These are phyloP conservation scores for Eledone cirrhosa DNA, from an alignment of 2,888 invertebrate genomes.

Conservation along the genomic window DNA sequence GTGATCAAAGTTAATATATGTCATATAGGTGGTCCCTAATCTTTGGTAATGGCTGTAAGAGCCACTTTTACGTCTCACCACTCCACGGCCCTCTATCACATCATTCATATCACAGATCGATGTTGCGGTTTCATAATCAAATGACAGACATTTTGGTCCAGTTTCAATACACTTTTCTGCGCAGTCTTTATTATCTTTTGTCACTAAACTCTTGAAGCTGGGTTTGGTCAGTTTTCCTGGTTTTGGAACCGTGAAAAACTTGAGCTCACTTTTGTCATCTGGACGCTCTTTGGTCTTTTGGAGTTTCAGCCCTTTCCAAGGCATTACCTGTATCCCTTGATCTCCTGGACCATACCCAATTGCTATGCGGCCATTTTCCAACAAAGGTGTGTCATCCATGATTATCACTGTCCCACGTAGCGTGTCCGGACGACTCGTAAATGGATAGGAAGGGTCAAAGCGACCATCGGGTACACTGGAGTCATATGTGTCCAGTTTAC, in stretches of 20 bases:
- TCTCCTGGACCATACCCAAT: conserved; percentile 47
- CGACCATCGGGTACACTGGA: conserved; percentile 51
- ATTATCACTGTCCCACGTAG: conserved; percentile 44
- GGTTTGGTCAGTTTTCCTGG: conserved; percentile 43
- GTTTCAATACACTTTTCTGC: conserved; percentile 41
- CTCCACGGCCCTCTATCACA: conserved; percentile 42
- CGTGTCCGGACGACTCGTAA: conserved; percentile 47
- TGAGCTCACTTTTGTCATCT: conserved; percentile 33
- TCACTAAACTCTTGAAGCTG: conserved; percentile 36
- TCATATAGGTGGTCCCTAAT: conserved; percentile 43
- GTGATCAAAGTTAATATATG: conserved; percentile 39
- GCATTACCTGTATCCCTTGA: conserved; percentile 42
- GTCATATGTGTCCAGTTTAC: conserved; percentile 49
- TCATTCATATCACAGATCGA: conserved; percentile 48
- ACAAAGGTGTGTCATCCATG: conserved; percentile 50
- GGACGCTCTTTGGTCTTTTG: conserved; percentile 35
- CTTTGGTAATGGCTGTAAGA: conserved; percentile 48
- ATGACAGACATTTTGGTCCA: conserved; percentile 45
- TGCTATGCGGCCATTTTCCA: conserved; percentile 36
- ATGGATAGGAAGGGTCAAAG: conserved; percentile 45
- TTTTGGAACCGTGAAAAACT: conserved; percentile 40
- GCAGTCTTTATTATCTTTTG: conserved; percentile 37
- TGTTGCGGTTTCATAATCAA: conserved; percentile 47
- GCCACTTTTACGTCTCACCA: conserved; percentile 41
- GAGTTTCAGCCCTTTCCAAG: conserved; percentile 39